Percentiles rank a stretch among this genome's conserved stretches.
Evolutionary conservation across 2,797 vertebrate genomes (phyloP).

Genomic region (Liparis tanakae): DNA sequence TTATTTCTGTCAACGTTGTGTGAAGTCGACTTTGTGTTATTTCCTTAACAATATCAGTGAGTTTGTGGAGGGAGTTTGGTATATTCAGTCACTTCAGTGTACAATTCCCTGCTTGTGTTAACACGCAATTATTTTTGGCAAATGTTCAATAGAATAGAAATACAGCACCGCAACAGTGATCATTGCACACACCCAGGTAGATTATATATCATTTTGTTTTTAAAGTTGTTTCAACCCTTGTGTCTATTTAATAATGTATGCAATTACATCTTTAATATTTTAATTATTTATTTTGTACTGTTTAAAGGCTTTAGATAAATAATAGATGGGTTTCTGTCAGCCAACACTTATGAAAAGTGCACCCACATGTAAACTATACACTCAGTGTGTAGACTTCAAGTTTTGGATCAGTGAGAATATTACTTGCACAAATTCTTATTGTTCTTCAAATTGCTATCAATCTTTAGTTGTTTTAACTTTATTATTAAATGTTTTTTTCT

Average conservation of each 20-base stretch:
- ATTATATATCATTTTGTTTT: neutral
- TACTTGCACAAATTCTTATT: neutral
- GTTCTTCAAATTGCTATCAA: neutral
- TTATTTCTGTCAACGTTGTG: neutral
- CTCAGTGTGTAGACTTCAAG: neutral
- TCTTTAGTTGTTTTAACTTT: neutral
- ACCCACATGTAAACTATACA: neutral
- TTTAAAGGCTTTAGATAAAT: neutral
- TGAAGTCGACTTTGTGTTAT: constrained; percentile 10
- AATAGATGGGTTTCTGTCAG: neutral
- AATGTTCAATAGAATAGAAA: neutral
- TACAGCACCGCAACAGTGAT: neutral
- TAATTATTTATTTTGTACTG: neutral
- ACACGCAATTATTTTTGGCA: constrained; percentile 10
- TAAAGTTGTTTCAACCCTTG: neutral
- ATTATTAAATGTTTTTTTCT: neutral
- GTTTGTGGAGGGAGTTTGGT: constrained; percentile 18
- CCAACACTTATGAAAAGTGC: neutral
- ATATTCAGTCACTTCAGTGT: constrained; percentile 48
- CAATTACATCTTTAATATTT: neutral
- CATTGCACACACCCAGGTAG: neutral
- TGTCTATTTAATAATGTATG: neutral
- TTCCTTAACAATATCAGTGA: neutral
- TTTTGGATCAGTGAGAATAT: neutral
- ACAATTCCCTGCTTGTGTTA: constrained; percentile 26